phyloP scores from a whole-genome alignment of 2,888 invertebrate genomes.

The Xanthia icteritia region DNA sequence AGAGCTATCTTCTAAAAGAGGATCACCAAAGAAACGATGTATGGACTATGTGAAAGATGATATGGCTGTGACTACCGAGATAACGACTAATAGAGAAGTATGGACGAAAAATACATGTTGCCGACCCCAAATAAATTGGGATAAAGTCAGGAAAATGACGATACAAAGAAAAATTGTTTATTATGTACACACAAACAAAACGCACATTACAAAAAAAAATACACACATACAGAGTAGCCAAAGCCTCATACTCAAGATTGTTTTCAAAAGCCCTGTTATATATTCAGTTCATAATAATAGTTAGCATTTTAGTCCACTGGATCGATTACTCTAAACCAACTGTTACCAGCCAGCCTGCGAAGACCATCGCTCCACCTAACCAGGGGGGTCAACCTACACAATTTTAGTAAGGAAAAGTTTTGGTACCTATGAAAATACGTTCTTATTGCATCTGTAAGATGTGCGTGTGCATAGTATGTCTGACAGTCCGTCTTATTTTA shows the following conservation, averaged over 20 bases:
- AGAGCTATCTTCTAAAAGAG: not conserved
- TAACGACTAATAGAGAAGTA: no score
- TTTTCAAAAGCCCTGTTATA: no score
- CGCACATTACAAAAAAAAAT: no score
- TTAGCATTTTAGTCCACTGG: not conserved
- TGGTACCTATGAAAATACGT: not conserved
- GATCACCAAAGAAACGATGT: not conserved
- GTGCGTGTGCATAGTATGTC: not conserved
- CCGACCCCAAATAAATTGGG: not conserved
- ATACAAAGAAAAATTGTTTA: no score
- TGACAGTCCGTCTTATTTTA: not conserved
- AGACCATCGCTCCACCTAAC: no score
- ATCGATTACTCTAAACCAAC: not conserved
- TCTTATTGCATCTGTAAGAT: not conserved
- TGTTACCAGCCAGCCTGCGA: not conserved
- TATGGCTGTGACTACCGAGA: no score
- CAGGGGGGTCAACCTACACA: not conserved
- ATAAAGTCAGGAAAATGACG: not conserved
- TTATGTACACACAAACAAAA: no score
- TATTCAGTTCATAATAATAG: not conserved
- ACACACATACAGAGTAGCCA: no score
- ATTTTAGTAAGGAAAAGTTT: not conserved
- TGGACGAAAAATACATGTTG: no score
- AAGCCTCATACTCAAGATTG: no score
- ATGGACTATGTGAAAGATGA: not conserved